These are phyloP conservation scores for Rotaria macrura DNA, from an alignment of 2,888 invertebrate species.

Conservation along the genomic window DNA sequence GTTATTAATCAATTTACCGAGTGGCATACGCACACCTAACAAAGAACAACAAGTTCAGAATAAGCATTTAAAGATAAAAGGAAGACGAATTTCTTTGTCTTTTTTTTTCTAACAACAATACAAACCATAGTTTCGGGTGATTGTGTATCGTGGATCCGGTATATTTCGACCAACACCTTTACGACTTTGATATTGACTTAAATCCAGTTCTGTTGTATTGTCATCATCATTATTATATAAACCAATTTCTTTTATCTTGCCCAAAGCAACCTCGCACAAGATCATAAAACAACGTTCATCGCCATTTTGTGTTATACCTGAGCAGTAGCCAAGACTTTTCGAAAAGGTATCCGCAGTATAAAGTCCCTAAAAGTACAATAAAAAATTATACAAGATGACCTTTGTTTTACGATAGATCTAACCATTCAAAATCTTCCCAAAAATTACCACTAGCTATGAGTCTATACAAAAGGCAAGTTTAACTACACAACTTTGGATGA, in stretches of 20 bases:
- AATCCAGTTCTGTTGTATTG: background rate
- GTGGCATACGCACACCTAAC: background rate
- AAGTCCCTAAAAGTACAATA: conserved; percentile 50
- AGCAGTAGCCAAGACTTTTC: conserved; percentile 50
- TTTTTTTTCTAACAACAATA: background rate
- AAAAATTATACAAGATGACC: too few species aligned
- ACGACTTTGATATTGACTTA: background rate
- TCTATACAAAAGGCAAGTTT: too few species aligned
- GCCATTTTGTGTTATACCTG: conserved; percentile 38
- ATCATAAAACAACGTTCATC: conserved; percentile 43
- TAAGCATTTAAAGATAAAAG: too few species aligned
- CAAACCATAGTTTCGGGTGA: background rate
- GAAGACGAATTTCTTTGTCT: background rate
- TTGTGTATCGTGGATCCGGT: background rate
- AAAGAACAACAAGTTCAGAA: background rate
- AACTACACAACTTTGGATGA: too few species aligned
- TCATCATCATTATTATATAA: background rate
- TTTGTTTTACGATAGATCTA: too few species aligned
- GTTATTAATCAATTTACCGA: background rate
- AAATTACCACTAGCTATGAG: too few species aligned
- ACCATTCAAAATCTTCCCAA: too few species aligned
- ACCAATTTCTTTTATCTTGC: conserved; percentile 38
- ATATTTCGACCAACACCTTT: background rate
- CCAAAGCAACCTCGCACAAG: conserved; percentile 51
- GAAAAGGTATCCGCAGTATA: conserved; percentile 53